phyloP scores from a whole-genome alignment of 2,113 vertebrate genomes.

The Corythoichthys intestinalis region DNA sequence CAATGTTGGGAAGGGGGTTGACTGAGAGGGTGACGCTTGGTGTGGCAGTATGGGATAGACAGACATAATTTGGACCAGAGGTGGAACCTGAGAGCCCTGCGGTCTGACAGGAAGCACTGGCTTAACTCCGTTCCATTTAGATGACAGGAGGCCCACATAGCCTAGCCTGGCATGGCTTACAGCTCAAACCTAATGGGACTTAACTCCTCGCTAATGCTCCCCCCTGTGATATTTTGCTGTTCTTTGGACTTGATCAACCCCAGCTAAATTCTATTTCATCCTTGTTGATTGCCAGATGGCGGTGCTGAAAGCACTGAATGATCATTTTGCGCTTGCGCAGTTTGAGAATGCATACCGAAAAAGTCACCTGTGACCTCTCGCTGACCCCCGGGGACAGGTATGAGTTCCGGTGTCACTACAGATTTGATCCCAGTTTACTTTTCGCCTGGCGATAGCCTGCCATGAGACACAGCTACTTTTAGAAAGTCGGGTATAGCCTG shows the following conservation, averaged over 20 bases:
- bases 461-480: too few relatives aligned
- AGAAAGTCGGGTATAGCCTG: too few relatives aligned
- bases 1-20: background rate
- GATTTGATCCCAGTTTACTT: too few relatives aligned
- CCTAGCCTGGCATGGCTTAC: conserved; percentile 38
- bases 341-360: too few relatives aligned
- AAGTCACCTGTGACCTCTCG: too few relatives aligned
- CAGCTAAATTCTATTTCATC: background rate
- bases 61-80: conserved; percentile 70
- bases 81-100: conserved; percentile 65
- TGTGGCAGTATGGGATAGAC: conserved; percentile 55
- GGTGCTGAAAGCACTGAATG: too few relatives aligned
- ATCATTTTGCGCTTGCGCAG: too few relatives aligned
- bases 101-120: conserved; percentile 71
- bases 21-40: conserved; percentile 19
- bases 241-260: background rate
- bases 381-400: too few relatives aligned
- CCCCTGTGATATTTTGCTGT: background rate
- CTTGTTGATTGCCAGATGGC: too few relatives aligned
- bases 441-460: too few relatives aligned
- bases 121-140: conserved; percentile 63
- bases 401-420: too few relatives aligned
- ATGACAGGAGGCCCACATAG: conserved; percentile 52
- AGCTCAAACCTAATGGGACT: conserved; percentile 14
- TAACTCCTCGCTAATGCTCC: background rate